Base-by-base conservation (phyloP, 2,888 invertebrate species). In the Trissolcus brochymenae region DNA sequence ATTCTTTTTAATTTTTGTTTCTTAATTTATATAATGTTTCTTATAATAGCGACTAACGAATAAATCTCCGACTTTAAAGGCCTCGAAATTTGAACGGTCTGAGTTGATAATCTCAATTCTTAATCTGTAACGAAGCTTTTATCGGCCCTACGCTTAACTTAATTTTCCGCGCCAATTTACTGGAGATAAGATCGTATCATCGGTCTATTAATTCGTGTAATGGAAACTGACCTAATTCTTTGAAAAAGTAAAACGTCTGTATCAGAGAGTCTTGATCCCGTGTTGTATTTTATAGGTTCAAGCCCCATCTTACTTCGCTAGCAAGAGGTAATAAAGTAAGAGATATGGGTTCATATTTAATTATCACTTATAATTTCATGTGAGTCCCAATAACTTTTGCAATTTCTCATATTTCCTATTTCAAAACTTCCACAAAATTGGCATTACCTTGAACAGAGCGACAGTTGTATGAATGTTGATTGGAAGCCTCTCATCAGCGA, bases 101-200 rank as follows among this genome's bases (percentile, higher is more conserved):
- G 40, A 35, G 25, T 17, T 40, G 51, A 41, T 62, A 51, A 71
- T 71, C 57, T 59, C 13, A 25, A 57, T 60, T 72, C 59, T 65
- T 65, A 59, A 72, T 65, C 68, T 75, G 57, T 67, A 65, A 53
- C 50, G 61, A 46, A n/a, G 41, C 51, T 43, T 64, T 74, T 62
- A 74, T 74, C 62, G 60, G 67, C 19, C 46, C 53, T 67, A 56
- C 16, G 46, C 46, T 62, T 74, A 74, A 74, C 65, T 61, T 67
- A 57, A 53, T 74, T 67, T 67, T 64, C 59, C 35, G 67, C 62
- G 54, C 62, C 74, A 68, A 74, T 74, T 75, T 68, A 68, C 56
- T 57, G 43, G 54, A 62, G 64, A 68, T 75, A 68, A 60, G 62
- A 75, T 75, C 74, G 64, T 41, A 59, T 57, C 49, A 75, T 35